A percentile compares a stretch with the other conserved stretches of the same genome.
Evolutionary conservation across 2,888 invertebrate species (phyloP).

Genomic region (Scaptomyza parva): DNA sequence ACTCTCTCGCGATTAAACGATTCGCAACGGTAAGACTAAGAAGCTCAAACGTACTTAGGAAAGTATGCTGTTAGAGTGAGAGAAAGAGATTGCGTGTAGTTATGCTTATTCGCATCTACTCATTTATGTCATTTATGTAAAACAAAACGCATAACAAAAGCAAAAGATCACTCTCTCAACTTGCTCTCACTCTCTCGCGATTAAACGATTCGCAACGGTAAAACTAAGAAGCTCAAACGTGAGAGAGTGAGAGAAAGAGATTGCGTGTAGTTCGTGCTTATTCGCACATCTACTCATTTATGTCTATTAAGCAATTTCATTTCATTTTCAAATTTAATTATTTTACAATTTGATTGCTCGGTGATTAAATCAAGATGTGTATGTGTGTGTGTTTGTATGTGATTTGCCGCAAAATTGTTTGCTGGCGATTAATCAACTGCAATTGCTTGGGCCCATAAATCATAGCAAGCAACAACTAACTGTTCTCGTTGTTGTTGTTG

Average conservation of each 20-base stretch:
- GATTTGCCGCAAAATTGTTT: constrained; percentile 42
- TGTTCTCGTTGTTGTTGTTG: constrained; percentile 1
- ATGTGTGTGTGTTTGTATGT: constrained; percentile 22
- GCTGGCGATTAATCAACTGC: constrained; percentile 63
- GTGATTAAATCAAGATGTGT: constrained; percentile 12
- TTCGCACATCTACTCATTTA: neutral
- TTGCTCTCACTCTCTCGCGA: neutral
- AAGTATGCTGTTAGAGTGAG: neutral
- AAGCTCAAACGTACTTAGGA: neutral
- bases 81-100: neutral
- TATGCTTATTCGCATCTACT: neutral
- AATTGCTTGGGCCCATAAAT: constrained; percentile 60
- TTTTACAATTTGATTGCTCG: neutral
- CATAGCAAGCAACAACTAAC: constrained; percentile 29
- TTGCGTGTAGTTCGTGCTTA: neutral
- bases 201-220: neutral
- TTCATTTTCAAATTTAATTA: neutral
- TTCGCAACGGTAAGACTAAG: neutral
- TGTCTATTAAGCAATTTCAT: neutral
- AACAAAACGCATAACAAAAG: no score
- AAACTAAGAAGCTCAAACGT: neutral
- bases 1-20: neutral
- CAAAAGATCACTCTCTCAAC: neutral
- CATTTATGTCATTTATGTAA: no score
- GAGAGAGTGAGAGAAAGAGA: neutral